Evolutionary conservation across 2,113 vertebrate species (phyloP), one percentile per base, ranked within the genome.

Genomic region (Chaetodon auriga): DNA sequence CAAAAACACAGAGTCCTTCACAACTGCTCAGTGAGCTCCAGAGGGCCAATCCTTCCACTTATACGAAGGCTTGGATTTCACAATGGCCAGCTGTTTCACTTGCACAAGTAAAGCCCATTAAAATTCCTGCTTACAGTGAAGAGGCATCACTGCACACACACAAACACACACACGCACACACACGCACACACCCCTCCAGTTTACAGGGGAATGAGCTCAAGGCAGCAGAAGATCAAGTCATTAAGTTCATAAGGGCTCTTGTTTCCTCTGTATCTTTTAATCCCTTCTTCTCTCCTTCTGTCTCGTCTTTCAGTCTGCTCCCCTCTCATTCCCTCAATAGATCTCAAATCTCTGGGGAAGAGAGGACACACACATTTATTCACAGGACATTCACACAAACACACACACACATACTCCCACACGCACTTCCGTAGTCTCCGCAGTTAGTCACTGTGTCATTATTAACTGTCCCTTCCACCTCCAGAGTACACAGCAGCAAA

Each of bases 31-130:
- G 25, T 60, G 83, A 85, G 84, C 79, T 89, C 76, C 75, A 66
- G 19, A 73, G 53, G 78, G 78, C 74, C 75, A 80, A 74, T 84
- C 84, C 54, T 55, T 51, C 64, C 66, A 76, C 80, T 89, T 76
- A 84, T 55, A 87, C 45, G 55, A 74, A 23, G 54, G 80, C 66
- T 90, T 70, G 66, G 79, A 80, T 92, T 91, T 93, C 89, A 90
- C 85, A 90, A 87, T 25, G 51, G 30, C 78, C 74, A 89, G 86
- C 86, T 90, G 73, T 83, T 90, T 90, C 73, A 78, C 73, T 79
- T 68, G n/a, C 75, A 84, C 75, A 78, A 82, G 69, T 35, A 84
- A 83, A 87, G 60, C 51, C 65, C 70, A 80, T 92, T 85, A 90
- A 89, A 82, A 87, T 90, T 87, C 84, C 78, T 68, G 61, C 75